Conservation (phyloP, 2,888 invertebrate genomes). For the Lacanobia oleracea region DNA sequence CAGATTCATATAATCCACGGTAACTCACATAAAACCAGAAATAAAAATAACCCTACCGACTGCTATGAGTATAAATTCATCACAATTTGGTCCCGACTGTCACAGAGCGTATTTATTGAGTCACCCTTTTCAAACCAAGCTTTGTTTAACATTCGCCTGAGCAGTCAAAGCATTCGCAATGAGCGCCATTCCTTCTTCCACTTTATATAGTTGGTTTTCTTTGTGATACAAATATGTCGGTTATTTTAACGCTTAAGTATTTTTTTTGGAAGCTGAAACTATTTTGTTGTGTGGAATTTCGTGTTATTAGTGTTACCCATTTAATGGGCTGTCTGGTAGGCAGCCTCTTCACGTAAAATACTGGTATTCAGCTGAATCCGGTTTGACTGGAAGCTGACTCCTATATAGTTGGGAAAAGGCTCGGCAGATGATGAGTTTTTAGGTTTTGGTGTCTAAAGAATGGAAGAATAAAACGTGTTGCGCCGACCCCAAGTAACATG, state of each 20-base stretch:
- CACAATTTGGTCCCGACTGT: slow-evolving; percentile 36
- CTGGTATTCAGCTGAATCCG: too few relatives aligned
- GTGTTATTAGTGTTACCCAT: too few relatives aligned
- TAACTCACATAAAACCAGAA: slow-evolving; percentile 3
- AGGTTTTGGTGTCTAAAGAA: too few relatives aligned
- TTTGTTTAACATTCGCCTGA: slow-evolving; percentile 55
- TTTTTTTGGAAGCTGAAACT: not conserved
- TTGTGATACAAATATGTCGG: slow-evolving; percentile 20
- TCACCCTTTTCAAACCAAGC: slow-evolving; percentile 54
- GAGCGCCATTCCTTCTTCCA: slow-evolving; percentile 15
- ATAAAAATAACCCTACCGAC: slow-evolving; percentile 18
- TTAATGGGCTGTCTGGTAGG: too few relatives aligned
- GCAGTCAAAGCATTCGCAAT: slow-evolving; percentile 52
- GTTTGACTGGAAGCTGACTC: too few relatives aligned
- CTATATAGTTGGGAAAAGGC: too few relatives aligned
- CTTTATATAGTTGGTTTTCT: slow-evolving; percentile 17
- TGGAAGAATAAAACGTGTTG: too few relatives aligned
- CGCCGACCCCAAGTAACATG: too few relatives aligned
- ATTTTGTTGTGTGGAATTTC: not conserved
- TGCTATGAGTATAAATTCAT: slow-evolving; percentile 44
- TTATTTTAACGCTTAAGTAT: slow-evolving; percentile 15
- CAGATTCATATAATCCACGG: not conserved
- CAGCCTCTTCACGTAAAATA: too few relatives aligned
- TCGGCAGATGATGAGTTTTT: too few relatives aligned
- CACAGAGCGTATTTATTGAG: slow-evolving; percentile 48